phyloP scores from a whole-genome alignment of 1,140 invertebrate species.

The Drosophila orena region DNA sequence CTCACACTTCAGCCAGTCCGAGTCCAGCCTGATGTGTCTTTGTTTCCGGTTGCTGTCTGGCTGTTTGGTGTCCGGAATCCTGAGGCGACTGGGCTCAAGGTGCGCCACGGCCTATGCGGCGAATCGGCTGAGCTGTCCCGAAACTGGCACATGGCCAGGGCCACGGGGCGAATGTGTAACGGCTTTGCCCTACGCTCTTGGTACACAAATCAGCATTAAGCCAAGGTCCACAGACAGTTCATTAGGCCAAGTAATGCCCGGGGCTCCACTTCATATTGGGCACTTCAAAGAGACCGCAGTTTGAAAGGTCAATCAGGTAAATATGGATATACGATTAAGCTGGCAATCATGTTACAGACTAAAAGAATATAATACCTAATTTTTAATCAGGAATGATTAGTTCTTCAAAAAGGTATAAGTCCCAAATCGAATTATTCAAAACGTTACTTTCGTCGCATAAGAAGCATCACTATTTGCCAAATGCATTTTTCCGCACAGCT shows the following conservation, averaged over 20 bases:
- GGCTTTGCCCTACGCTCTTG: slow-evolving; percentile 59
- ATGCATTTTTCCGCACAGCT: background rate
- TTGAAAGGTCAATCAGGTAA: background rate
- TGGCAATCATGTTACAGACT: too few species aligned
- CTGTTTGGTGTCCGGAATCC: slow-evolving; percentile 16
- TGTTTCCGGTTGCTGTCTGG: slow-evolving; percentile 8
- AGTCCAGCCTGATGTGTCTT: background rate
- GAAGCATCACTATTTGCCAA: background rate
- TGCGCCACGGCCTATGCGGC: slow-evolving; percentile 64
- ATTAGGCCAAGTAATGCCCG: slow-evolving; percentile 55
- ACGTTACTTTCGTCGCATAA: background rate
- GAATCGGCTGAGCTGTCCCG: slow-evolving; percentile 40
- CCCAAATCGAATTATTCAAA: too few species aligned
- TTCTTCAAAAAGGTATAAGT: too few species aligned
- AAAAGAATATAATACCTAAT: too few species aligned
- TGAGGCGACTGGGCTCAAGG: slow-evolving; percentile 61
- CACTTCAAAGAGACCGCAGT: slow-evolving; percentile 49
- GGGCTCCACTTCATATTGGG: slow-evolving; percentile 2
- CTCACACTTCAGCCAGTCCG: slow-evolving; percentile 4
- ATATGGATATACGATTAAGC: too few species aligned
- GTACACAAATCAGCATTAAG: slow-evolving; percentile 75
- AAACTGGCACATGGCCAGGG: slow-evolving; percentile 69
- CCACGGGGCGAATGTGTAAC: slow-evolving; percentile 34
- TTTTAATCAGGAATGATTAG: too few species aligned
- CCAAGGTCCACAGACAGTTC: slow-evolving; percentile 46